These are phyloP conservation scores for Lepus timidus DNA, from an alignment of 2,113 vertebrate species.

Conservation along the genomic window DNA sequence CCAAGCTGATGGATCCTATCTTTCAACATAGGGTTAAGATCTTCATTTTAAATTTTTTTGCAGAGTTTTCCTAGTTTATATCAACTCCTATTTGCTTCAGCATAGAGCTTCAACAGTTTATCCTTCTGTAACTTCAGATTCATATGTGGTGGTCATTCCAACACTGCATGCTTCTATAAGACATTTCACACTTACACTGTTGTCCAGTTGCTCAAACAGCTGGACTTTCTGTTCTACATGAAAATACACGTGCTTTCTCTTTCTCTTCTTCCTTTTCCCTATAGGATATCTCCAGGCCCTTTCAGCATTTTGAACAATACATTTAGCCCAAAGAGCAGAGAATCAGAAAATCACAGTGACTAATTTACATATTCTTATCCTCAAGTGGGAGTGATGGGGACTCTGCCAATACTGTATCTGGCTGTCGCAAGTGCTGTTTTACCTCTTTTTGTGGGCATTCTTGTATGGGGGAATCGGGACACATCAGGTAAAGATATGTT, in stretches of 20 bases:
- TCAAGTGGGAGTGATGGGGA: not conserved
- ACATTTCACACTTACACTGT: not conserved
- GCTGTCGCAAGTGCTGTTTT: not conserved
- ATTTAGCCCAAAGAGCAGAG: not conserved
- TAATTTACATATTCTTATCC: not conserved
- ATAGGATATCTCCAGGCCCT: not conserved
- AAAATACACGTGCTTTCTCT: not conserved
- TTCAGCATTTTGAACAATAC: not conserved
- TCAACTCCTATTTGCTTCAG: not conserved
- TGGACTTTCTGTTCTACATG: not conserved
- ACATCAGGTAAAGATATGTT: not conserved
- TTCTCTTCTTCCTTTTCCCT: not conserved
- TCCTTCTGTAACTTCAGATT: not conserved
- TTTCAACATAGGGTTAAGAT: not conserved
- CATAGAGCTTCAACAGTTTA: not conserved
- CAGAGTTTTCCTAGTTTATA: not conserved
- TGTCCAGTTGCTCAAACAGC: not conserved
- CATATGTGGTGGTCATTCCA: not conserved
- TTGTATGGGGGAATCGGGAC: not conserved
- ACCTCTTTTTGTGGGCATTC: no score
- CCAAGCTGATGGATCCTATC: not conserved
- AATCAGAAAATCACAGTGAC: not conserved
- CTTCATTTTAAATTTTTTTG: not conserved
- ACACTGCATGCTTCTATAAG: not conserved
- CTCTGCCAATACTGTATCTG: not conserved